A percentile compares a stretch with the other conserved stretches of the same genome.
These are phyloP conservation scores for Pemphigus obesinymphae DNA, from an alignment of 1,140 invertebrate species.

Conservation along the genomic window DNA sequence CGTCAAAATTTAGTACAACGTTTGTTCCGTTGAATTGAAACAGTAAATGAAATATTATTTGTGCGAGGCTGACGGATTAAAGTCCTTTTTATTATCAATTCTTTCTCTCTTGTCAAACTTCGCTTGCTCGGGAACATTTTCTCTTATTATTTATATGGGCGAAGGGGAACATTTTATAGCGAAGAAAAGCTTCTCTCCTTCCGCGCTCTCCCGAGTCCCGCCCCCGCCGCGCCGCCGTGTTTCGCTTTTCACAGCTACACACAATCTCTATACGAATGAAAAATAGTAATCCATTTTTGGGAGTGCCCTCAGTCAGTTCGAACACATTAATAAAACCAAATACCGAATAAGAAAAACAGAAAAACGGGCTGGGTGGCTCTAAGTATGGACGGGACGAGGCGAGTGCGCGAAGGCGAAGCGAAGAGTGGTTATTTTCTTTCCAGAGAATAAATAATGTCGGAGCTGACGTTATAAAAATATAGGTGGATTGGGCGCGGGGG, in stretches of 20 bases:
- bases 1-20: neutral
- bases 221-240: neutral
- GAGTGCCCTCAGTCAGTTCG: slow-evolving; percentile 40
- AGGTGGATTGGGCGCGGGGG: neutral
- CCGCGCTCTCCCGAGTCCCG: neutral
- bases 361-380: neutral
- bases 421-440: slow-evolving; percentile 21
- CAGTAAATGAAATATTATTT: slow-evolving; percentile 27
- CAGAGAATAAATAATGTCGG: slow-evolving; percentile 36
- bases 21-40: neutral
- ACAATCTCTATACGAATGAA: slow-evolving; percentile 36
- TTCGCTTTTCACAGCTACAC: slow-evolving; percentile 37
- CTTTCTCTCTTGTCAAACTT: slow-evolving; percentile 24
- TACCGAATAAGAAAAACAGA: slow-evolving; percentile 26
- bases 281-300: slow-evolving; percentile 41
- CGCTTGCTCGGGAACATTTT: slow-evolving; percentile 2
- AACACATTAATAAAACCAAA: slow-evolving; percentile 42
- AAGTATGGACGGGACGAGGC: neutral
- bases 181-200: slow-evolving; percentile 7
- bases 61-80: slow-evolving; percentile 20
- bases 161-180: slow-evolving; percentile 36
- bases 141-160: slow-evolving; percentile 38
- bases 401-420: neutral
- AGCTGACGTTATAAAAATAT: slow-evolving; percentile 34
- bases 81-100: slow-evolving; percentile 36